Percentiles rank a stretch among this genome's conserved stretches.
Conservation (phyloP, 2,113 vertebrate genomes). For the Chelonoidis abingdonii region DNA sequence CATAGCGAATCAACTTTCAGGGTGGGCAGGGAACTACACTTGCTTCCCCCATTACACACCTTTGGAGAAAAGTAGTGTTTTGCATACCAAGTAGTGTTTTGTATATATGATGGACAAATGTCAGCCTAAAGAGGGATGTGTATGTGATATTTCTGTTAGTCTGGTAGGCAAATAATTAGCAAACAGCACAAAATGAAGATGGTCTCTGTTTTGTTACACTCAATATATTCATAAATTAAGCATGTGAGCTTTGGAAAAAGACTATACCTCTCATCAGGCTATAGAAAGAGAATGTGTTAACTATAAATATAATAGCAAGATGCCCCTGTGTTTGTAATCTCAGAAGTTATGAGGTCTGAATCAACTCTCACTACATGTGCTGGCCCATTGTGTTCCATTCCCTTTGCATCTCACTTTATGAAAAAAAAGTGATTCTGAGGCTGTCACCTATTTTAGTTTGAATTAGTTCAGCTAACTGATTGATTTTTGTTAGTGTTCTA, state of each 20-base stretch:
- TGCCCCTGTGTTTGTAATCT: not conserved
- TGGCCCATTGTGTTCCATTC: not conserved
- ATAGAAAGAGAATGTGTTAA: not conserved
- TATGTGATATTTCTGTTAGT: not conserved
- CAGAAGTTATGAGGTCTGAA: not conserved
- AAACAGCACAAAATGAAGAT: not conserved
- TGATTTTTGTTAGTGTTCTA: accelerated
- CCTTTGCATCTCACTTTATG: not conserved
- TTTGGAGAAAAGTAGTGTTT: not conserved
- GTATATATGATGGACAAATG: accelerated
- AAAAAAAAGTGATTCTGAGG: not conserved
- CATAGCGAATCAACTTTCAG: slow-evolving; percentile 5
- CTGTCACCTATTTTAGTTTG: accelerated
- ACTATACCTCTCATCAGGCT: accelerated
- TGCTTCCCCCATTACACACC: not conserved
- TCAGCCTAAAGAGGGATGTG: not conserved
- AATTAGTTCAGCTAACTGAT: accelerated
- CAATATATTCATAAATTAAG: not conserved
- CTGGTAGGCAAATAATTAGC: accelerated
- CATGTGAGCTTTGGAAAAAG: not conserved
- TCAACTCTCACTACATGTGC: not conserved
- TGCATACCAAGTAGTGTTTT: not conserved
- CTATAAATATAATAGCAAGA: not conserved
- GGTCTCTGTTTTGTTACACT: not conserved
- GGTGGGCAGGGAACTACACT: not conserved